Evolutionary conservation across 2,113 vertebrate genomes (phyloP), one percentile per base, ranked within the genome.

Genomic region (Microcebus griseorufus): DNA sequence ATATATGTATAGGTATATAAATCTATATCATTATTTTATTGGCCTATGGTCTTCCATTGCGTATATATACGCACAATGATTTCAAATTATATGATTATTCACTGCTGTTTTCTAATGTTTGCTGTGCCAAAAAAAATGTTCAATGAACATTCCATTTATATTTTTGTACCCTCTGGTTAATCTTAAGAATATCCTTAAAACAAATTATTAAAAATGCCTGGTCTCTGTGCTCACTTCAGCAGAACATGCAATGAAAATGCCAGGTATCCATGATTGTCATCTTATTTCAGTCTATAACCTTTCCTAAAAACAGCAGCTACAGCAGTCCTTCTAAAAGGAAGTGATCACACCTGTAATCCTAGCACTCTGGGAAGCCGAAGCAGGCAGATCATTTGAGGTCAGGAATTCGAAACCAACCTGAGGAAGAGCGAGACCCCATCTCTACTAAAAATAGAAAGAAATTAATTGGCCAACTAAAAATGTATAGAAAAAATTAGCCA

Each of bases 291-390:
- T 6, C 39, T 76, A 80, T 3, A 62, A 37, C 23, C 25, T 90
- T 93, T 93, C 78, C 62, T 91, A 42, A 93, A 90, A 96, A 82
- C 4, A 79, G 14, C 20, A 58, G 45, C 27, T 42, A 95, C 17
- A 80, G 32, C 5, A 92, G 51, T 79, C 37, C 25, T 86, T 90
- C 81, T 25, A 65, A 93, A 93, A 90, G 25, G 37, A 60, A 76
- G 45, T 9, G 45, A 45, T 45, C 45, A 45, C 45, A 45, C 45
- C 45, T 45, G 45, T 45, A 45, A 45, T 45, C 45, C 45, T 45
- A 45, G 45, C 45, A 45, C 45, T 45, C 45, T 45, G 45, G 45
- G 45, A 45, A 45, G 45, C 45, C 8, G 0, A 45, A 45, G 45
- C 45, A 8, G 45, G 8, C 45, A 9, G 45, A 45, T 45, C 8